phyloP scores from a whole-genome alignment of 2,113 vertebrate genomes.

The Vulpes vulpes region DNA sequence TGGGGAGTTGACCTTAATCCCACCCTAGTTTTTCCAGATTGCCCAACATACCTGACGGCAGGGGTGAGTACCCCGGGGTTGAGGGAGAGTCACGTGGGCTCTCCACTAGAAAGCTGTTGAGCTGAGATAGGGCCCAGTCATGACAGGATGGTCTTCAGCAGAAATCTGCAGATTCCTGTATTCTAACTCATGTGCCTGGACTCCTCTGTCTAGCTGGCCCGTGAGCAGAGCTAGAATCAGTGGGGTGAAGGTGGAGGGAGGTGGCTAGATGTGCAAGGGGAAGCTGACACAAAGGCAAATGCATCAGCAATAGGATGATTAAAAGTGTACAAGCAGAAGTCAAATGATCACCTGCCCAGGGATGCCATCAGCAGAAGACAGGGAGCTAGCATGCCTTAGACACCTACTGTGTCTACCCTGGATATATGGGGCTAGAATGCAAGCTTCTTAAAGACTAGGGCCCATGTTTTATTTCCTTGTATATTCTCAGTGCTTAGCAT shows the following conservation, averaged over 20 bases:
- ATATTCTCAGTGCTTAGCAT: background rate
- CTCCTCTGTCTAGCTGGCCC: background rate
- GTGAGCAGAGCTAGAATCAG: background rate
- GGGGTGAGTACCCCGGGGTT: background rate
- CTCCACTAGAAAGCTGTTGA: background rate
- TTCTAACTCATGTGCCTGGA: fast-evolving
- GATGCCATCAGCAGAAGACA: background rate
- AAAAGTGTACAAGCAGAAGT: background rate
- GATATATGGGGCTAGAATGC: background rate
- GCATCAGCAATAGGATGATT: background rate
- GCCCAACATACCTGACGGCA: background rate
- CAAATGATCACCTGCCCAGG: background rate
- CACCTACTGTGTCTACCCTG: background rate
- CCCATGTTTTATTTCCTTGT: background rate
- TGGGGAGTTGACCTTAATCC: background rate
- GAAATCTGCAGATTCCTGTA: background rate
- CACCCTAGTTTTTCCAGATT: background rate
- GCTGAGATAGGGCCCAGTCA: background rate
- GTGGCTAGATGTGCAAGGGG: background rate
- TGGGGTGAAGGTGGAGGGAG: background rate
- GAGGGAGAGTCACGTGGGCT: background rate
- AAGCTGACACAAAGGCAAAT: background rate
- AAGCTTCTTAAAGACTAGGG: background rate
- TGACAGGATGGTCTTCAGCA: background rate
- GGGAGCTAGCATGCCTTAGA: background rate